Conservation (phyloP, 2,888 invertebrate species). For the Tenthredo notha region DNA sequence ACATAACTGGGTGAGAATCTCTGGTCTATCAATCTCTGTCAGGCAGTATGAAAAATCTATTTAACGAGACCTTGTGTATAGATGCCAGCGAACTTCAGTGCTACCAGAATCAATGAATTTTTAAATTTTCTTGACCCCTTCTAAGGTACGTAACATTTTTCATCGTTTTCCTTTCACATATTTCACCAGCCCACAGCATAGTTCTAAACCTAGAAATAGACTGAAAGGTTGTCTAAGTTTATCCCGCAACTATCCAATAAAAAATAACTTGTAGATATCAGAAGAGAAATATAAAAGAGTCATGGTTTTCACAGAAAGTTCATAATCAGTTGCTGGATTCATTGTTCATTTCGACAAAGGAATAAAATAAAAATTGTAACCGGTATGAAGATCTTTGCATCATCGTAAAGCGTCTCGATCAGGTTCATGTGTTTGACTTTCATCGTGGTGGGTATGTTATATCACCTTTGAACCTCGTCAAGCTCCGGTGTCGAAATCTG, state of each 20-base stretch:
- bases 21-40: background rate
- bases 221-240: background rate
- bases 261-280: background rate
- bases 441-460: background rate
- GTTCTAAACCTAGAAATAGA: background rate
- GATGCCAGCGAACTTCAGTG: background rate
- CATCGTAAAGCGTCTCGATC: background rate
- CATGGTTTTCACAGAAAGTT: background rate
- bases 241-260: background rate
- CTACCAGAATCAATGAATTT: background rate
- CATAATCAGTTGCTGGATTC: background rate
- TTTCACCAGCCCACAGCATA: background rate
- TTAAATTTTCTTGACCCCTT: background rate
- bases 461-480: background rate
- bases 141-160: background rate
- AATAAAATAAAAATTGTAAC: background rate
- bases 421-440: background rate
- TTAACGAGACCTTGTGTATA: background rate
- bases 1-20: constrained; percentile 30
- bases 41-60: background rate
- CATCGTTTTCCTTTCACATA: background rate
- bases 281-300: background rate
- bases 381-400: background rate
- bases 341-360: background rate
- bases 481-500: background rate